A percentile compares a stretch with the other conserved stretches of the same genome.
Evolutionary conservation across 2,888 invertebrate genomes (phyloP).

Genomic region (Ypsolopha scabrella): DNA sequence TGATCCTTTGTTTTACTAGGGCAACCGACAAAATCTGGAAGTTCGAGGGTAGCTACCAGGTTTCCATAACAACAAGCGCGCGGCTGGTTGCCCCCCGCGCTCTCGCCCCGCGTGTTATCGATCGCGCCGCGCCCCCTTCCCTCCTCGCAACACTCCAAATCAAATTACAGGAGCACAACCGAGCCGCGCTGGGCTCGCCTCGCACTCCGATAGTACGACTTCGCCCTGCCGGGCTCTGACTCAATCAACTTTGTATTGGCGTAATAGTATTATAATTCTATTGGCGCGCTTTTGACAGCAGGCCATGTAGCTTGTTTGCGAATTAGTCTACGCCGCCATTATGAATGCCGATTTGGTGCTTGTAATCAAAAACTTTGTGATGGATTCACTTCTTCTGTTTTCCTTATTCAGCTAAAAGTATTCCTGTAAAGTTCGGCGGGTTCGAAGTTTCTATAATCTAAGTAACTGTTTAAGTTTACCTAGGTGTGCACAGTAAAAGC

Average conservation of each 20-base stretch:
- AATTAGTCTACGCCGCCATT: conserved; percentile 42
- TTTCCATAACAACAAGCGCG: conserved; percentile 65
- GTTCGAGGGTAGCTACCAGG: conserved; percentile 58
- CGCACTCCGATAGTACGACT: conserved; percentile 12
- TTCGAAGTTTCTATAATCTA: too few relatives aligned
- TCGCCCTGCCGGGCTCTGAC: conserved; percentile 12
- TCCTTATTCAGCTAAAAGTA: too few relatives aligned
- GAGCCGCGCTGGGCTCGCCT: conserved; percentile 19
- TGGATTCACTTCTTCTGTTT: too few relatives aligned
- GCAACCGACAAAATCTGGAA: conserved; percentile 62
- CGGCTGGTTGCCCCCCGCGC: conserved; percentile 30
- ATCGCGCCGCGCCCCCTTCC: conserved; percentile 17
- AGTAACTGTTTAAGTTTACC: too few relatives aligned
- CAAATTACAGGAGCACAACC: conserved; percentile 60
- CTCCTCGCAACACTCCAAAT: conserved; percentile 58
- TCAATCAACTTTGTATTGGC: conserved; percentile 64
- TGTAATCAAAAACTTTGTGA: too few relatives aligned
- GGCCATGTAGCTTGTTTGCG: conserved; percentile 49
- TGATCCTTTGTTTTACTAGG: conserved; percentile 63
- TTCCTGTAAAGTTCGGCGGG: too few relatives aligned
- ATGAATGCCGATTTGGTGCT: not conserved
- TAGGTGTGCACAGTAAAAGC: too few relatives aligned
- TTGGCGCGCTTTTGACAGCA: conserved; percentile 57
- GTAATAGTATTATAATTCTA: conserved; percentile 68
- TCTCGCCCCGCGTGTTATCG: conserved; percentile 13